Percentiles rank a stretch among this genome's conserved stretches.
Conservation (phyloP, 2,888 invertebrate genomes). For the Noctuana brunneofusca region DNA sequence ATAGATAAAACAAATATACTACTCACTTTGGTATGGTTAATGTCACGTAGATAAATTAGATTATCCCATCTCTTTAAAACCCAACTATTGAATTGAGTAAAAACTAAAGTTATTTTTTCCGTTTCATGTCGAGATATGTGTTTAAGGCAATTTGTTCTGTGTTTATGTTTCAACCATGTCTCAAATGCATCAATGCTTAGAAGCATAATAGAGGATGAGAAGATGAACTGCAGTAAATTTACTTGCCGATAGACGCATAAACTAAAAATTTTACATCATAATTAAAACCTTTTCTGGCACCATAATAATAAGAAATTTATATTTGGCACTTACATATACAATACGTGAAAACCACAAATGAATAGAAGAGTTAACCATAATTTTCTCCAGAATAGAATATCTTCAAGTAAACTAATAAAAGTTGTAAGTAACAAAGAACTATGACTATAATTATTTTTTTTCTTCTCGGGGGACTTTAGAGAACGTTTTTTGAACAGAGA, state of each 20-base stretch:
- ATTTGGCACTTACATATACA: constrained; percentile 66
- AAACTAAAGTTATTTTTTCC: constrained; percentile 48
- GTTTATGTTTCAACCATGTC: constrained; percentile 72
- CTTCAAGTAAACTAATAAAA: constrained; percentile 66
- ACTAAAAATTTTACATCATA: constrained; percentile 55
- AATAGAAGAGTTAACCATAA: constrained; percentile 67
- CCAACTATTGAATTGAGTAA: constrained; percentile 49
- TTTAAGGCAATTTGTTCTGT: constrained; percentile 68
- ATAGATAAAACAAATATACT: no score
- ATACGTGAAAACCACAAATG: constrained; percentile 57
- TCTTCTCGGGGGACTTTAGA: constrained; percentile 52
- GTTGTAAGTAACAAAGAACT: constrained; percentile 56
- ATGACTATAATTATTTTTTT: constrained; percentile 52
- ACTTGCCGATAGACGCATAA: constrained; percentile 61
- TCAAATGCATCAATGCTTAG: constrained; percentile 68
- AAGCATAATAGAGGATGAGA: constrained; percentile 52
- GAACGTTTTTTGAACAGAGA: constrained; percentile 61
- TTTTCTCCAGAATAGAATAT: constrained; percentile 73
- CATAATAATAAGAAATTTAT: neutral
- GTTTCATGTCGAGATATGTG: constrained; percentile 56
- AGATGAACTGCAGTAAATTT: constrained; percentile 59
- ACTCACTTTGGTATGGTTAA: constrained; percentile 72
- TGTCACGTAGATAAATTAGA: constrained; percentile 63
- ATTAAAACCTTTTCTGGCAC: neutral
- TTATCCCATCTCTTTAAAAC: constrained; percentile 55